Percentiles rank a stretch among this genome's conserved stretches.
phyloP scores from a whole-genome alignment of 2,797 vertebrate genomes.

The Epinephelus malabaricus region DNA sequence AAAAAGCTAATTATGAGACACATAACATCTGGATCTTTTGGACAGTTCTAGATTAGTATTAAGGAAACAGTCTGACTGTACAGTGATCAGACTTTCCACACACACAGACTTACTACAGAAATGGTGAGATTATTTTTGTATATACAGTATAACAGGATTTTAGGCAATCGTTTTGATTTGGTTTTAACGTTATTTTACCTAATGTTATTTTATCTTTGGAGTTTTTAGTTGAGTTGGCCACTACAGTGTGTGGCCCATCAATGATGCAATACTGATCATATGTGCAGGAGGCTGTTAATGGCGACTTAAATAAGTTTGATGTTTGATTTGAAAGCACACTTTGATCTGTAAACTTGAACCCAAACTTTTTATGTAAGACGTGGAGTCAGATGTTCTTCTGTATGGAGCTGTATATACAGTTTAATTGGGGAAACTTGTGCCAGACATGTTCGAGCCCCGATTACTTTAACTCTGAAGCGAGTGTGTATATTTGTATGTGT shows the following conservation, averaged over 20 bases:
- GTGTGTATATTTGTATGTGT: constrained; percentile 18
- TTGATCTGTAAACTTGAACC: constrained; percentile 65
- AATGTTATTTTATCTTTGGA: constrained; percentile 40
- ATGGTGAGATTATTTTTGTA: constrained; percentile 55
- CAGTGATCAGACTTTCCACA: constrained; percentile 34
- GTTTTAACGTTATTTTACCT: constrained; percentile 65
- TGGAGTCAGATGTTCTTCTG: constrained; percentile 20
- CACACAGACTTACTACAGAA: constrained; percentile 34
- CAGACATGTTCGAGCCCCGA: constrained; percentile 8
- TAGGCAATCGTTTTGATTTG: constrained; percentile 53
- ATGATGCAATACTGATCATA: constrained; percentile 27
- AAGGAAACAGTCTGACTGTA: constrained; percentile 16
- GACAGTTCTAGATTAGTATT: background rate
- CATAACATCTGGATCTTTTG: background rate
- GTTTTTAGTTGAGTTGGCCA: constrained; percentile 41
- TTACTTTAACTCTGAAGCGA: constrained; percentile 33
- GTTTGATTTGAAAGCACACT: constrained; percentile 61
- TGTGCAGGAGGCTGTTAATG: constrained; percentile 34
- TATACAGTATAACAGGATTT: constrained; percentile 47
- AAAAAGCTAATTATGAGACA: background rate
- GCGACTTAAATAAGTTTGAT: constrained; percentile 34
- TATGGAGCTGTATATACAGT: constrained; percentile 29
- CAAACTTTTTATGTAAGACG: constrained; percentile 38
- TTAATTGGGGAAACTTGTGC: constrained; percentile 20
- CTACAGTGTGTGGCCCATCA: background rate